These are phyloP conservation scores for Calameuta idolon DNA, from an alignment of 2,888 invertebrate species.

Conservation along the genomic window DNA sequence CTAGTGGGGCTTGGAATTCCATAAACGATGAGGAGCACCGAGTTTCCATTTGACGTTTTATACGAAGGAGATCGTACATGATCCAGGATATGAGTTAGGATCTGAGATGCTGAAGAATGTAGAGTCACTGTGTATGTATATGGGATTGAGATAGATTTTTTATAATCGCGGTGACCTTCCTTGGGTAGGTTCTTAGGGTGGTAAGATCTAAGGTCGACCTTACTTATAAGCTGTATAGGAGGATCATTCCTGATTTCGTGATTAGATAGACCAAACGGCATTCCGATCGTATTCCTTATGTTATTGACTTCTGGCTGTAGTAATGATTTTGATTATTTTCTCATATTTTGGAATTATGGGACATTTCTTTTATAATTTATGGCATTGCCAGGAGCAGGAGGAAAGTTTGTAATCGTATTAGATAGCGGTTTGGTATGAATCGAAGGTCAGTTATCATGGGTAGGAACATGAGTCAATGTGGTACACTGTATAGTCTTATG, in stretches of 20 bases:
- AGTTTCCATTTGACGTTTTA: neutral
- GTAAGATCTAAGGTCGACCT: neutral
- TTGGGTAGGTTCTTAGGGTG: neutral
- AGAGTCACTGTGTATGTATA: neutral
- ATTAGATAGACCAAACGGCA: neutral
- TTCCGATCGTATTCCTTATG: neutral
- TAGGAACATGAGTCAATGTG: neutral
- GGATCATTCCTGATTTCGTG: neutral
- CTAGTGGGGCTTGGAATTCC: neutral
- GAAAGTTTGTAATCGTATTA: neutral
- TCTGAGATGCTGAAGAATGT: neutral
- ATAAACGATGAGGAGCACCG: neutral
- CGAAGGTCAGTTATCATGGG: conserved; percentile 3
- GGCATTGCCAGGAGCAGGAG: neutral
- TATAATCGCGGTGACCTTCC: neutral
- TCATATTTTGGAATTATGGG: neutral
- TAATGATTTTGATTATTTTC: neutral
- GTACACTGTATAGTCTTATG: neutral
- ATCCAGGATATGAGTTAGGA: neutral
- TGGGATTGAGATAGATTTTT: neutral
- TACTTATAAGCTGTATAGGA: neutral
- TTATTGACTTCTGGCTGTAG: neutral
- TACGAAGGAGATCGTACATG: neutral
- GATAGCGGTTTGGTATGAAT: neutral
- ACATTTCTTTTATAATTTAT: neutral